These are phyloP conservation scores for Mythimna pallens DNA, from an alignment of 2,888 invertebrate species.

Conservation along the genomic window DNA sequence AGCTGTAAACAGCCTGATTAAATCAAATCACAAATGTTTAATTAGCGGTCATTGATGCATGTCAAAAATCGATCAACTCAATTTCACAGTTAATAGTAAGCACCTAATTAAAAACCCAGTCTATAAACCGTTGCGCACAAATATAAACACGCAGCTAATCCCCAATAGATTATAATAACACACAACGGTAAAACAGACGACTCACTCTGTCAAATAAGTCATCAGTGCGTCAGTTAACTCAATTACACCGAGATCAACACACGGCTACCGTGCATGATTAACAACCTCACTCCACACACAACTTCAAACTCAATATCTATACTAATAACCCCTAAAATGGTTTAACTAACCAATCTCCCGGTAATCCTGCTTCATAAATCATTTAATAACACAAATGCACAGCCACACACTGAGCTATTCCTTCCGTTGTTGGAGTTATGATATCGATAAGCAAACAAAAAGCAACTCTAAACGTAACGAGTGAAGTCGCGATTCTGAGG, in stretches of 20 bases:
- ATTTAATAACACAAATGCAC: slow-evolving; percentile 90
- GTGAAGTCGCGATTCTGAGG: slow-evolving; percentile 61
- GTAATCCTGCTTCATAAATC: slow-evolving; percentile 90
- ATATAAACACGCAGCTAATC: slow-evolving; percentile 77
- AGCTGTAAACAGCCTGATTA: slow-evolving; percentile 31
- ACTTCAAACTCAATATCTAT: slow-evolving; percentile 75
- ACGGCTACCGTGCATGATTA: slow-evolving; percentile 88
- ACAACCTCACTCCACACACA: slow-evolving; percentile 68
- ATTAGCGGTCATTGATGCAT: slow-evolving; percentile 58
- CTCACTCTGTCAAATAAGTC: slow-evolving; percentile 90
- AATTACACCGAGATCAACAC: slow-evolving; percentile 90
- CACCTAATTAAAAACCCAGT: slow-evolving; percentile 66
- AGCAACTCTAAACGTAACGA: slow-evolving; percentile 58
- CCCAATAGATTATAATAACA: slow-evolving; percentile 78
- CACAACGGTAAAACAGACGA: slow-evolving; percentile 83
- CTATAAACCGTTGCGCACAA: slow-evolving; percentile 64
- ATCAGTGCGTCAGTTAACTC: slow-evolving; percentile 90
- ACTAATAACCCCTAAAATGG: slow-evolving; percentile 78
- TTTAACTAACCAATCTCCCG: slow-evolving; percentile 70
- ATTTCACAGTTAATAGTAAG: slow-evolving; percentile 63
- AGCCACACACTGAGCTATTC: slow-evolving; percentile 89
- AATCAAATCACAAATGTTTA: slow-evolving; percentile 51
- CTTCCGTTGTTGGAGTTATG: slow-evolving; percentile 85
- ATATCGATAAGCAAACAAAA: slow-evolving; percentile 64
- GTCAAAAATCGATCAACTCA: slow-evolving; percentile 50